Base-by-base conservation (phyloP, 2,797 vertebrate species). In the Distichodus sexfasciatus region DNA sequence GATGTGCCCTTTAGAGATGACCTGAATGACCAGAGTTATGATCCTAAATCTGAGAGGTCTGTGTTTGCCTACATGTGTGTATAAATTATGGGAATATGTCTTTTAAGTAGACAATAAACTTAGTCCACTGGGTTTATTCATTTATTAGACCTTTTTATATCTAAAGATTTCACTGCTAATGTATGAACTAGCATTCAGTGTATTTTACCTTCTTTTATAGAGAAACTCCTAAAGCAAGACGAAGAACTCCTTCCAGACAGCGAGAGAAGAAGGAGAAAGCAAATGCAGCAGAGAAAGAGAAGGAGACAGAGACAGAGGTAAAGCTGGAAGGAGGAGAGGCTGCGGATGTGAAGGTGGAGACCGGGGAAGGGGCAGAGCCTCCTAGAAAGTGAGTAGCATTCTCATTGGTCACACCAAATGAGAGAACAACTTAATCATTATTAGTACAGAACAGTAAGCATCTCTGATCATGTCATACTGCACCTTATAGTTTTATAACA, bases 1-100 rank as follows among this genome's bases (percentile, higher is more conserved):
- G 97, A 98, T 54, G 84, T 93, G 83, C 95, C 96, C 10, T 99
- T 95, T 82, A 94, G 89, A 88, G 97, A 99, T 46, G 97, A 99
- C 76, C 89, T 96, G 67, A 94, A 94, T 82, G 97, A 99, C 81
- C 94, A 96, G 86, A 99, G 95, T 76, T 99, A 98, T 51, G 93
- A 94, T 76, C 97, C 97, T 0, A 94, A 93, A 48, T 85, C 88
- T 81, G 95, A 95, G 86, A 95, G 94, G 94, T 54, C 10, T 71
- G 17, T 63, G 46, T 71, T 19, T 28, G 57, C 23, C 8, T 54
- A 10, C 12, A 12, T 26, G 21, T 33, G 24, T 55, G 9, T 41
- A 38, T 50, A 28, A 4, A 24, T 6, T 54, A 33, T 2, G 9
- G 0, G 21, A 24, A 5, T 19, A 7, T n/a, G n/a, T n/a, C n/a